Evolutionary conservation across 1,140 invertebrate species (phyloP).

Genomic region (Drosophila pruinosa): DNA sequence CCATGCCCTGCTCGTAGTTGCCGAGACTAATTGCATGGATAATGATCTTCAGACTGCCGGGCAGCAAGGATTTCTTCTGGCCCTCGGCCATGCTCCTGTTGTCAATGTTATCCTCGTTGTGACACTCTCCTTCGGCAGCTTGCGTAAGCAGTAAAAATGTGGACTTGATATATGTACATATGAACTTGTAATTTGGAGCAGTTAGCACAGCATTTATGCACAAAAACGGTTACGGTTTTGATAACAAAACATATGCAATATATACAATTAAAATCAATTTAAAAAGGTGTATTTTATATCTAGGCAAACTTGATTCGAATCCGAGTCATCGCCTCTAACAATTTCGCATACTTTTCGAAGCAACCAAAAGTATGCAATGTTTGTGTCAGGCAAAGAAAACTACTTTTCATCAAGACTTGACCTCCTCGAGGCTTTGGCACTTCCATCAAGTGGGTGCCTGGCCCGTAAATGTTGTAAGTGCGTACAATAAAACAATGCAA

Average conservation of each 20-base stretch:
- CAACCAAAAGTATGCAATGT: not conserved
- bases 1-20: slow-evolving; percentile 48
- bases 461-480: not conserved
- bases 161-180: slow-evolving; percentile 43
- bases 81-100: not conserved
- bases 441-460: slow-evolving; percentile 3
- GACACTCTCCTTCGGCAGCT: slow-evolving; percentile 42
- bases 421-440: not conserved
- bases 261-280: not conserved
- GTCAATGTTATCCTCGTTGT: not conserved
- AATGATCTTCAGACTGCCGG: not conserved
- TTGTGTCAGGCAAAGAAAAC: not conserved
- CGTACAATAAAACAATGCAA: not conserved
- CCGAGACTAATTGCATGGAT: slow-evolving; percentile 43
- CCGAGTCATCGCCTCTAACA: not conserved
- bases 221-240: no score
- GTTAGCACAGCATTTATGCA: not conserved
- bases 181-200: slow-evolving; percentile 21
- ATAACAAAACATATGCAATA: no score
- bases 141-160: slow-evolving; percentile 71
- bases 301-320: not conserved
- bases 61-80: not conserved
- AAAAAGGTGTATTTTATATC: not conserved
- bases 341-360: not conserved
- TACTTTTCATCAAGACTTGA: not conserved